Conservation (phyloP, 1,140 invertebrate species). For the Calliopsis andreniformis region DNA sequence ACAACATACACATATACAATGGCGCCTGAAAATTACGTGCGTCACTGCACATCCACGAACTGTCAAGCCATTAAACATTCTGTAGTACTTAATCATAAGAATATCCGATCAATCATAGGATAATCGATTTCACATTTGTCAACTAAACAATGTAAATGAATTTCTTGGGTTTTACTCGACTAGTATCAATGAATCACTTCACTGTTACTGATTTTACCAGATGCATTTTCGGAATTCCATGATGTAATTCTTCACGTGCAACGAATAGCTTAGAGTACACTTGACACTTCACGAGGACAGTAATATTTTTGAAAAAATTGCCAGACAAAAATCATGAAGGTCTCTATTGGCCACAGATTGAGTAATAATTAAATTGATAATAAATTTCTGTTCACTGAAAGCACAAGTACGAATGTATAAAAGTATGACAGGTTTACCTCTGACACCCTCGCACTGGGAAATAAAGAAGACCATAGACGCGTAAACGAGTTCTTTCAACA, state of each 20-base stretch:
- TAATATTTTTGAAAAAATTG: no score
- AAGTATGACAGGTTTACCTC: no score
- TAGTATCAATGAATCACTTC: conserved; percentile 25
- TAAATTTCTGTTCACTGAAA: no score
- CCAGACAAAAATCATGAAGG: no score
- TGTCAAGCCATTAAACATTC: background rate
- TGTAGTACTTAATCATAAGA: conserved; percentile 7
- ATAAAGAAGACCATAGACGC: background rate
- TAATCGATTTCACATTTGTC: conserved; percentile 6
- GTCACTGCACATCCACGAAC: conserved; percentile 24
- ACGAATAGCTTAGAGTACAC: no score
- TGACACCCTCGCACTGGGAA: background rate
- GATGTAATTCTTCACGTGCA: no score
- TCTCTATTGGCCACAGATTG: no score
- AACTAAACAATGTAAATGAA: conserved; percentile 28
- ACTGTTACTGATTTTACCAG: background rate
- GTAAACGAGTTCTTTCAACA: background rate
- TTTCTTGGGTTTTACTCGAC: conserved; percentile 23
- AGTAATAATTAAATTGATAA: no score
- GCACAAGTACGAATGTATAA: no score
- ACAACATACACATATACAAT: no score
- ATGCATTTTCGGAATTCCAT: background rate
- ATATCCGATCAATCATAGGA: conserved; percentile 31
- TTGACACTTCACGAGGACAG: no score
- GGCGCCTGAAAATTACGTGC: background rate